These are phyloP conservation scores for Metellina segmentata DNA, from an alignment of 2,888 invertebrate species.

Conservation along the genomic window DNA sequence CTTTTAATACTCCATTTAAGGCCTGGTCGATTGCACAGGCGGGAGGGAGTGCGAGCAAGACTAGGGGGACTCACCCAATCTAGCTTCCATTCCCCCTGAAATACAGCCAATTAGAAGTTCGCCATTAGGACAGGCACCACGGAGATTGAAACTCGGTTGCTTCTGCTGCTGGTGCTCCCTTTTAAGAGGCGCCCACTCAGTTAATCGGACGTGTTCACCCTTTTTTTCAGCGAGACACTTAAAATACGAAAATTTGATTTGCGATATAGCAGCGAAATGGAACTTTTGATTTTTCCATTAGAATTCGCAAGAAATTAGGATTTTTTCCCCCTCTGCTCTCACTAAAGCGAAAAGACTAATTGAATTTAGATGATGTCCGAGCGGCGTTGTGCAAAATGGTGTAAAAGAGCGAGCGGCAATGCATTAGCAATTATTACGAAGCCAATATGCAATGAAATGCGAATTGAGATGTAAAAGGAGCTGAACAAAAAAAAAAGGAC, in stretches of 20 bases:
- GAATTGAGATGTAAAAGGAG: not conserved
- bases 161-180: not conserved
- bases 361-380: slow-evolving; percentile 22
- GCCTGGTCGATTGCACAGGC: slow-evolving; percentile 8
- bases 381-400: not conserved
- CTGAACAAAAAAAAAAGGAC: not conserved
- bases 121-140: slow-evolving; percentile 10
- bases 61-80: slow-evolving; percentile 7
- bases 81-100: not conserved
- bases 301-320: slow-evolving; percentile 16
- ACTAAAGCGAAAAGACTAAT: slow-evolving; percentile 50
- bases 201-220: slow-evolving; percentile 26
- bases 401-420: not conserved
- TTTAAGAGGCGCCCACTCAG: slow-evolving; percentile 26
- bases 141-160: slow-evolving; percentile 47
- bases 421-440: not conserved
- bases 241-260: slow-evolving; percentile 24
- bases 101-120: slow-evolving; percentile 45
- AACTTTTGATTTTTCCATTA: slow-evolving; percentile 16
- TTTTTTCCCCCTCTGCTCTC: not conserved
- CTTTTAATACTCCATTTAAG: slow-evolving; percentile 64
- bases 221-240: slow-evolving; percentile 30
- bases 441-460: not conserved
- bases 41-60: not conserved
- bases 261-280: slow-evolving; percentile 3